Conservation (phyloP, 2,113 vertebrate genomes). For the Collichthys lucidus region DNA sequence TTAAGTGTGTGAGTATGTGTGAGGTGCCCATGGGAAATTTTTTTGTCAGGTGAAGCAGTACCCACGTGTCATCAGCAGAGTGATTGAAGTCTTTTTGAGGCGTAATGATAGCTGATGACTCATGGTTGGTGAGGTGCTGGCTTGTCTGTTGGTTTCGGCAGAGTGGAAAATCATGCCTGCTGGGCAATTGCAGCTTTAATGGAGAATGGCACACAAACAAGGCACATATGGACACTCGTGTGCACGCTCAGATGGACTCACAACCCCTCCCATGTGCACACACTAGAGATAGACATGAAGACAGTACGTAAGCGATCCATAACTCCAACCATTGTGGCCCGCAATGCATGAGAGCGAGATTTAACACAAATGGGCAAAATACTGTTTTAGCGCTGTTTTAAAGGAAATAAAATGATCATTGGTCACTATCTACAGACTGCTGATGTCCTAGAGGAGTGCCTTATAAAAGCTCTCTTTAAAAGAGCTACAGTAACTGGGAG, state of each 20-base stretch:
- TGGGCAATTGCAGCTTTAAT: slow-evolving; percentile 66
- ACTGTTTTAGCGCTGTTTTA: not conserved
- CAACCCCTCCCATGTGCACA: slow-evolving; percentile 5
- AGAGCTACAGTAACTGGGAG: not conserved
- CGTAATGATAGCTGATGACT: slow-evolving; percentile 75
- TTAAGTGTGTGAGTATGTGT: slow-evolving; percentile 29
- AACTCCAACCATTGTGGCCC: not conserved
- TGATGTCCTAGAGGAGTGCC: not conserved
- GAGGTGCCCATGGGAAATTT: slow-evolving; percentile 34
- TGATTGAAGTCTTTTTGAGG: slow-evolving; percentile 85
- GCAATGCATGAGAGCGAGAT: not conserved
- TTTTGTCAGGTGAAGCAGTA: slow-evolving; percentile 35
- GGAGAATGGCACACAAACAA: slow-evolving; percentile 68
- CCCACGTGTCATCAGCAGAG: slow-evolving; percentile 36
- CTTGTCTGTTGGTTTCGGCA: slow-evolving; percentile 49
- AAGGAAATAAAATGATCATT: not conserved
- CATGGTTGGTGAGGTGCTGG: slow-evolving; percentile 53
- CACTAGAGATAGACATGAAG: slow-evolving; percentile 13
- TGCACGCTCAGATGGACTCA: slow-evolving; percentile 35
- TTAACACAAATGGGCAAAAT: not conserved
- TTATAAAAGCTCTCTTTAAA: not conserved
- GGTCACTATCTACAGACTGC: not conserved
- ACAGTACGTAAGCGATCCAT: not conserved
- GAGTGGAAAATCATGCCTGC: slow-evolving; percentile 70
- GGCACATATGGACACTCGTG: slow-evolving; percentile 56